Percentiles rank a stretch among this genome's conserved stretches.
These are phyloP conservation scores for Capitella teleta DNA, from an alignment of 1,140 invertebrate genomes.

Conservation along the genomic window DNA sequence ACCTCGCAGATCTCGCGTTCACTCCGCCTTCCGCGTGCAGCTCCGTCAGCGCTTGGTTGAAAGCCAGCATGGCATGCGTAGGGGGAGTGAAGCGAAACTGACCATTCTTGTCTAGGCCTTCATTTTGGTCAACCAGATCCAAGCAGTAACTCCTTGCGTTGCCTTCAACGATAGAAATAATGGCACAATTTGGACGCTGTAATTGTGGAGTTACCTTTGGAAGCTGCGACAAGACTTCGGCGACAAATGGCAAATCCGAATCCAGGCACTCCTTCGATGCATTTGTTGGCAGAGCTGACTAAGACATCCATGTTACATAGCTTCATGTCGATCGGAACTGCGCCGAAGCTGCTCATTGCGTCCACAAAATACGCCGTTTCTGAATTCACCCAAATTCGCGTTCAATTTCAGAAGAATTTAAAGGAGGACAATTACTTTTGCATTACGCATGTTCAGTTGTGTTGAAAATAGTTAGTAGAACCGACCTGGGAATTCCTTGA, in stretches of 20 bases:
- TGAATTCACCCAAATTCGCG: conserved; percentile 13
- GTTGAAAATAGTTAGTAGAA: too few species aligned
- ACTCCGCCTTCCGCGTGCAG: conserved; percentile 42
- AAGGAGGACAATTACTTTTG: too few species aligned
- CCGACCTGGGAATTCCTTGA: conserved; percentile 34
- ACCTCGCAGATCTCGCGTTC: conserved; percentile 37
- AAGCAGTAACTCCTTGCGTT: conserved; percentile 39
- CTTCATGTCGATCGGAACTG: conserved; percentile 38
- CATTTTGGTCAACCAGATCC: conserved; percentile 44
- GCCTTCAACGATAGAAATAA: conserved; percentile 18
- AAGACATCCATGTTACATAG: conserved; percentile 37
- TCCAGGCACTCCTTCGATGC: conserved; percentile 47
- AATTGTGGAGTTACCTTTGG: conserved; percentile 39
- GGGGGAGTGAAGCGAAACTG: conserved; percentile 49
- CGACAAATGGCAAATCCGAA: conserved; percentile 44
- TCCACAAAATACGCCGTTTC: conserved; percentile 43
- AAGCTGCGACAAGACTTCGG: conserved; percentile 28
- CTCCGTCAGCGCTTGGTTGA: conserved; percentile 40
- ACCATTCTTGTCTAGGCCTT: conserved; percentile 37
- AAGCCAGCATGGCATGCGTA: conserved; percentile 45
- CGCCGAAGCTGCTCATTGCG: conserved; percentile 49
- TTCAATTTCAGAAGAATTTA: background rate
- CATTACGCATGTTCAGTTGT: too few species aligned
- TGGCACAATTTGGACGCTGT: background rate
- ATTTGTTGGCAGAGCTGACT: conserved; percentile 48